phyloP scores from a whole-genome alignment of 2,888 invertebrate species.

The Caenorhabditis angaria region DNA sequence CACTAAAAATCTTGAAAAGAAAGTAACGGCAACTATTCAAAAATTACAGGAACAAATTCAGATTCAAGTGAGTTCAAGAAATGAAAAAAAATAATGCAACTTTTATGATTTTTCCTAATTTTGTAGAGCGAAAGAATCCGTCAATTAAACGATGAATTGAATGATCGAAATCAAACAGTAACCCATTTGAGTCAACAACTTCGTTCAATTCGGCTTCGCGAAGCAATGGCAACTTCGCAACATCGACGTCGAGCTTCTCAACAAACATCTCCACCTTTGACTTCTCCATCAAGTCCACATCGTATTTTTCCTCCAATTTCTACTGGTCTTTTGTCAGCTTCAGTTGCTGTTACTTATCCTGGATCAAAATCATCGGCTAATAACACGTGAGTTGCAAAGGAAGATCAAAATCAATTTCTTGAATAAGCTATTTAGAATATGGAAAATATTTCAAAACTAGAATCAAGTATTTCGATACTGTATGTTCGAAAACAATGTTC shows the following conservation, averaged over 20 bases:
- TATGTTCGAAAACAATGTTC: neutral
- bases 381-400: neutral
- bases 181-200: slow-evolving; percentile 62
- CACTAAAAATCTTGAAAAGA: slow-evolving; percentile 44
- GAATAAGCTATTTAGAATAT: neutral
- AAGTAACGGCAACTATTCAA: slow-evolving; percentile 58
- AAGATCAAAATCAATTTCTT: neutral
- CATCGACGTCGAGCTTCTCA: slow-evolving; percentile 58
- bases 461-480: neutral
- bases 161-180: slow-evolving; percentile 62
- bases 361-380: slow-evolving; percentile 22
- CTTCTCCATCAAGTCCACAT: slow-evolving; percentile 42
- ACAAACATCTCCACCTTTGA: slow-evolving; percentile 34
- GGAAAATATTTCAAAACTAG: neutral
- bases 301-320: slow-evolving; percentile 46
- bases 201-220: slow-evolving; percentile 57
- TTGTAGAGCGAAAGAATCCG: slow-evolving; percentile 55
- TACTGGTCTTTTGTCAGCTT: slow-evolving; percentile 47
- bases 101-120: too few species aligned
- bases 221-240: slow-evolving; percentile 64
- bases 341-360: slow-evolving; percentile 56
- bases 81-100: neutral
- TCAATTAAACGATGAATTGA: slow-evolving; percentile 59
- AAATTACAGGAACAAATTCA: slow-evolving; percentile 50
- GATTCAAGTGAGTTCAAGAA: slow-evolving; percentile 28